Base-by-base conservation (phyloP, 2,888 invertebrate genomes). In the Tetragnatha montana region DNA sequence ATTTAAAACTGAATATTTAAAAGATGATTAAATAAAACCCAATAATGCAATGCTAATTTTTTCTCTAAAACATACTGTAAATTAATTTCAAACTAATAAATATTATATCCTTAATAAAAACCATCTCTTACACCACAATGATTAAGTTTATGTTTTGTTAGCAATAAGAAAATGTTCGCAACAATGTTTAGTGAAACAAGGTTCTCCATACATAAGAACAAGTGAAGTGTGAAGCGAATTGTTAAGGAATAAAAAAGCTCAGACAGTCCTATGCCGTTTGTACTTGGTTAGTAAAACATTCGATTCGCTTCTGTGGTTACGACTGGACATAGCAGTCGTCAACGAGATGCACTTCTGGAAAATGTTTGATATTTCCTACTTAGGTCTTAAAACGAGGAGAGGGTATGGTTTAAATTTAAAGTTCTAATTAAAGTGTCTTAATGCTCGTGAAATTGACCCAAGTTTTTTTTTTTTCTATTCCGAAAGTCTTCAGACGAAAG, bases 271-370 rank as follows among this genome's bases (percentile, higher is more conserved):
- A 60, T 78, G 51, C 50, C 22, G 6, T 50, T 50, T 8, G 8
- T 76, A 51, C 51, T 4, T 22, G 51, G 78, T 60, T 51, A 78
- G 22, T 78, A 60, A 60, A 78, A 78, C 51, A n/a, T 12, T 19
- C 22, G 78, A 68, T 78, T 51, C 78, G 78, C 22, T 78, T 22
- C 60, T 22, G 6, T 78, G 60, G 60, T 22, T 17, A 78, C 22
- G 78, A 14, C 22, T 50, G 35, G 22, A 78, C 21, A 60, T 78
- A 60, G 22, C 17, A 68, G 60, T 22, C 76, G 17, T 49, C 50
- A 35, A 35, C 35, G 60, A 60, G 17, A 60, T 60, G 22, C 21
- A 22, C 17, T 60, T 21, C 51, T 78, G 51, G 21, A 51, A 78
- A 22, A 21, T 12, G 17, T 12, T 17, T 60, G 17, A 1, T 17